Base-by-base conservation (phyloP, 2,113 vertebrate genomes). In the Pampusana beccarii region DNA sequence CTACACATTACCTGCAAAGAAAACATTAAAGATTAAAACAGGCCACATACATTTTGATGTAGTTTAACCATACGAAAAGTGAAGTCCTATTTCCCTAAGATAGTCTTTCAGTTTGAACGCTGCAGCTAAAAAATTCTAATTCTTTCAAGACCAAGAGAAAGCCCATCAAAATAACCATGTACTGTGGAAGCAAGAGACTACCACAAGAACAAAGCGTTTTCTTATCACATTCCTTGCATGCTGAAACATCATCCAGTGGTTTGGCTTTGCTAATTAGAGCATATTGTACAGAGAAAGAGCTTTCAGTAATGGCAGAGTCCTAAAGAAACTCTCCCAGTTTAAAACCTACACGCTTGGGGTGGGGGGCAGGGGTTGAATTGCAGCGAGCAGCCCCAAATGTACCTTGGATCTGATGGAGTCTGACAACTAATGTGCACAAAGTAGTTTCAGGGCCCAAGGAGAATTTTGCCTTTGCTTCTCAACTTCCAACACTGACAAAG, bases 61-160 rank as follows among this genome's bases (percentile, higher is more conserved):
- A 42, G 13, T 72, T 79, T 33, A 91, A 57, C 26, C 50, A 23
- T 9, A 75, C 4, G 29, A 80, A 64, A 69, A 80, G 9, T 25
- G 5, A 95, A 83, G 48, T 62, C 28, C 7, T 40, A 21, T 38
- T 61, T 87, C 66, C 61, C 25, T 42, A 36, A 65, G 16, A 9
- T 38, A 40, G 8, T 66, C 75, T 83, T 90, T 50, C 40, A n/a
- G 26, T 53, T 65, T 73, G 46, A 94, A 54, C 40, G 69, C 42
- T 73, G 67, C 66, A 84, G 23, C 36, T 80, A 67, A 72, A 90
- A 46, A 86, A 17, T 7, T 79, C 11, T 21, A 77, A 44, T 71
- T 89, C 80, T 56, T 84, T 72, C 62, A 57, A 94, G 91, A 70
- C 3, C 46, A 89, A 72, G n/a, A 88, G 71, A 89, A 95, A 85